phyloP scores from a whole-genome alignment of 1,140 invertebrate genomes.

The Cepaea nemoralis region DNA sequence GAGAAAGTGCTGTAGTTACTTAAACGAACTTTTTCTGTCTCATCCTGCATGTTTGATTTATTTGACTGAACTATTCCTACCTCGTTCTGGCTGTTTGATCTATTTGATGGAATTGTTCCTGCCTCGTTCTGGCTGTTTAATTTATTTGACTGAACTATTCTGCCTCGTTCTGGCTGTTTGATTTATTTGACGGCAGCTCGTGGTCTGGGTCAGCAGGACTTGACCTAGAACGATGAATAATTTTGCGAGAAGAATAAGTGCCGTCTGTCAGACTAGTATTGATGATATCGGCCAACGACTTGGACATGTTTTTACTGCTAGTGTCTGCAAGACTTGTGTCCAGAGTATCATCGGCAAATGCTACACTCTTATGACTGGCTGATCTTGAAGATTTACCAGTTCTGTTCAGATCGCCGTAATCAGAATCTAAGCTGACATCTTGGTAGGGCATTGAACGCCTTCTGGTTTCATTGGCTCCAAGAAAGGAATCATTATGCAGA shows the following conservation, averaged over 20 bases:
- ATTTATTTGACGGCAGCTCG: constrained; percentile 3
- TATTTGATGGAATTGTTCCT: neutral
- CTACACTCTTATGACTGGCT: constrained; percentile 18
- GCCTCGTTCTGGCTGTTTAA: neutral
- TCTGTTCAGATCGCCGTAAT: neutral
- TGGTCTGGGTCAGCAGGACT: neutral
- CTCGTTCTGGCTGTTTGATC: neutral
- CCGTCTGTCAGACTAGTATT: constrained; percentile 34
- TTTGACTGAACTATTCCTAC: no score
- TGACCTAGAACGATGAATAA: constrained; percentile 7
- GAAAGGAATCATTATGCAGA: neutral
- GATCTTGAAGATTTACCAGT: constrained; percentile 9
- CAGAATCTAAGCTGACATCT: neutral
- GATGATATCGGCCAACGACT: constrained; percentile 29
- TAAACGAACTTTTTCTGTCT: neutral
- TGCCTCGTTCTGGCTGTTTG: neutral
- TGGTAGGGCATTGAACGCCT: neutral
- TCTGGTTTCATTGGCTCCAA: neutral
- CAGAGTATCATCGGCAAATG: constrained; percentile 7
- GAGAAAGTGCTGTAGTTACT: neutral
- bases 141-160: neutral
- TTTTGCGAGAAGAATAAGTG: constrained; percentile 19
- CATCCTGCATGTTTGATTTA: neutral
- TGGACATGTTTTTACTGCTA: constrained; percentile 11
- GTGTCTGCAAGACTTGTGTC: neutral